A percentile compares a stretch with the other conserved stretches of the same genome.
Conservation (phyloP, 2,113 vertebrate genomes). For the Gadus chalcogrammus region DNA sequence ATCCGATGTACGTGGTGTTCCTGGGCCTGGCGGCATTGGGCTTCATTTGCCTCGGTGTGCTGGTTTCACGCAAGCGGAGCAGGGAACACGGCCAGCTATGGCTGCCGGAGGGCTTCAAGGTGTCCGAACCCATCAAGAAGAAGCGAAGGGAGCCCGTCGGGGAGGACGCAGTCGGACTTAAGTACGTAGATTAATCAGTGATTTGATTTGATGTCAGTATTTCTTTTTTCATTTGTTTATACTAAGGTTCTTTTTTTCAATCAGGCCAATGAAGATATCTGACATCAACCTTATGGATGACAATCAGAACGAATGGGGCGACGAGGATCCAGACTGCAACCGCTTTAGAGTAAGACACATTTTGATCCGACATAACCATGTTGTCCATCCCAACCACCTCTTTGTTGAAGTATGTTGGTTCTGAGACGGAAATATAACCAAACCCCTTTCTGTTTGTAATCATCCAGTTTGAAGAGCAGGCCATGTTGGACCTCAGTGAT, state of each 20-base stretch:
- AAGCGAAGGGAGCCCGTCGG: slow-evolving; percentile 92
- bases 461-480: slow-evolving; percentile 76
- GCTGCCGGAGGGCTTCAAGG: slow-evolving; percentile 96
- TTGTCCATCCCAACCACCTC: background rate
- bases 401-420: no score
- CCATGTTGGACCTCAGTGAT: slow-evolving; percentile 76
- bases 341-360: slow-evolving; percentile 82
- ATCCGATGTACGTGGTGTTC: slow-evolving; percentile 85
- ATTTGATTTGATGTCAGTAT: background rate
- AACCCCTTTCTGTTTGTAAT: background rate
- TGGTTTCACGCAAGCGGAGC: slow-evolving; percentile 86
- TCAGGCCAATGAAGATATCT: slow-evolving; percentile 88
- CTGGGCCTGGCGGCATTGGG: slow-evolving; percentile 74
- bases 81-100: slow-evolving; percentile 96
- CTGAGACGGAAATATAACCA: background rate
- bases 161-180: slow-evolving; percentile 95
- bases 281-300: slow-evolving; percentile 93
- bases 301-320: slow-evolving; percentile 93
- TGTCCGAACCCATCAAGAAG: slow-evolving; percentile 91
- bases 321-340: slow-evolving; percentile 86
- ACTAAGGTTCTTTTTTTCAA: slow-evolving; percentile 11
- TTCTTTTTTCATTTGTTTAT: background rate
- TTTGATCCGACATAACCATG: background rate
- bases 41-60: slow-evolving; percentile 81
- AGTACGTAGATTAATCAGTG: slow-evolving; percentile 70